phyloP scores from a whole-genome alignment of 2,888 invertebrate species.

The Barypeithes pellucidus region DNA sequence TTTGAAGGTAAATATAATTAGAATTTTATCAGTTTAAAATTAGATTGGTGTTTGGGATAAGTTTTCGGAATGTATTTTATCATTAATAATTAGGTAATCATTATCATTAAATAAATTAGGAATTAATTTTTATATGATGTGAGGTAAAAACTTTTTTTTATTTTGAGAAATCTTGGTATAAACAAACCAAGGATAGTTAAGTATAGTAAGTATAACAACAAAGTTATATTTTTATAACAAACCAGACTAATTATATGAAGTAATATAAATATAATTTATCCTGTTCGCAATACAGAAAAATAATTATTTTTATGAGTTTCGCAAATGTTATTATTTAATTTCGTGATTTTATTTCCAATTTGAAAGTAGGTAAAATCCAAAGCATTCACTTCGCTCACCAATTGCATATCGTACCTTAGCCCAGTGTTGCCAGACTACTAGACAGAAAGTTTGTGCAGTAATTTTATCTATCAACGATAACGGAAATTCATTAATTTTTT shows the following conservation, averaged over 20 bases:
- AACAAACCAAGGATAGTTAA: too few relatives aligned
- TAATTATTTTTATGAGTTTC: slow-evolving; percentile 6
- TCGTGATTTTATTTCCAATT: slow-evolving; percentile 37
- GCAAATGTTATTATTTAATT: slow-evolving; percentile 7
- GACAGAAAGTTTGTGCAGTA: background rate
- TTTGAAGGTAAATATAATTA: slow-evolving; percentile 30
- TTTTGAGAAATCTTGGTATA: too few relatives aligned
- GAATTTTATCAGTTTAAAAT: background rate
- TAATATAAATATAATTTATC: background rate
- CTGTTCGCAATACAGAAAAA: background rate
- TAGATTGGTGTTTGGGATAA: background rate
- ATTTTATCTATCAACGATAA: background rate
- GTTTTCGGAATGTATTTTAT: too few relatives aligned
- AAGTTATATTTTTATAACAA: too few relatives aligned
- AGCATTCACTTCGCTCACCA: slow-evolving; percentile 50
- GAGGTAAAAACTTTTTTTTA: too few relatives aligned
- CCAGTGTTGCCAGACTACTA: slow-evolving; percentile 18
- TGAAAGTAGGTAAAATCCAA: slow-evolving; percentile 54
- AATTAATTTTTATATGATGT: too few relatives aligned
- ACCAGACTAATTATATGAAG: too few relatives aligned
- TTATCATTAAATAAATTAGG: too few relatives aligned
- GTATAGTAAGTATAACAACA: too few relatives aligned
- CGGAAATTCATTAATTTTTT: too few relatives aligned
- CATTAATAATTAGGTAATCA: too few relatives aligned
- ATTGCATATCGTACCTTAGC: slow-evolving; percentile 1